Evolutionary conservation across 2,888 invertebrate species (phyloP), one percentile per base, ranked within the genome.

Genomic region (Acrobeloides nanus): DNA sequence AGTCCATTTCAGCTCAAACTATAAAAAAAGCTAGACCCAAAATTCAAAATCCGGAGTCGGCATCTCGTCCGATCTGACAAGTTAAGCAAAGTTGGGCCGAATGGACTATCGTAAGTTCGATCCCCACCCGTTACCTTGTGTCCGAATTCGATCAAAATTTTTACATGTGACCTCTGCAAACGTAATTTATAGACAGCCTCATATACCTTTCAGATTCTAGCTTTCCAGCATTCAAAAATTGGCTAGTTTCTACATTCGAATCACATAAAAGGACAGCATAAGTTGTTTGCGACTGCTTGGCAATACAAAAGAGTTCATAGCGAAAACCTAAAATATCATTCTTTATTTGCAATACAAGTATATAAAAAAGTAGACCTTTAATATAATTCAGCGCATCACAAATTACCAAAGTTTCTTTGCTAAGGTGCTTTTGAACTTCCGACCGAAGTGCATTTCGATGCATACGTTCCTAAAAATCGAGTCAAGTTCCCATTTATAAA

Each of bases 301-400:
- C 45, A 7, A 44, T 44, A 7, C 37, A 37, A 17, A 15, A 20
- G 15, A 44, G 17, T 17, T 44, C 45, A 31, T 44, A 44, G 15
- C 45, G 17, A 24, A 37, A 38, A 32, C 45, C 45, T n/a, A n/a
- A n/a, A n/a, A n/a, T n/a, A n/a, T n/a, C n/a, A n/a, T n/a, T n/a
- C n/a, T n/a, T n/a, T n/a, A n/a, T n/a, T 44, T 23, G 37, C 34
- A 3, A 18, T n/a, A 44, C 20, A 3, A 29, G 23, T 37, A 46
- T 44, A n/a, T 20, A 46, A 46, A 44, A n/a, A 10, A 44, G 3
- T 7, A 3, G 24, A 44, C 45, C 37, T 15, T 31, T 12, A 8
- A 38, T 38, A 32, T 44, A 44, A 25, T 46, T 44, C 21, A 44
- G 17, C 38, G 45, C n/a, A 17, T 44, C 45, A 12, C 34, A 17